Percentiles rank a stretch among this genome's conserved stretches.
These are phyloP conservation scores for Galleria mellonella DNA, from an alignment of 1,140 invertebrate species.

Conservation along the genomic window DNA sequence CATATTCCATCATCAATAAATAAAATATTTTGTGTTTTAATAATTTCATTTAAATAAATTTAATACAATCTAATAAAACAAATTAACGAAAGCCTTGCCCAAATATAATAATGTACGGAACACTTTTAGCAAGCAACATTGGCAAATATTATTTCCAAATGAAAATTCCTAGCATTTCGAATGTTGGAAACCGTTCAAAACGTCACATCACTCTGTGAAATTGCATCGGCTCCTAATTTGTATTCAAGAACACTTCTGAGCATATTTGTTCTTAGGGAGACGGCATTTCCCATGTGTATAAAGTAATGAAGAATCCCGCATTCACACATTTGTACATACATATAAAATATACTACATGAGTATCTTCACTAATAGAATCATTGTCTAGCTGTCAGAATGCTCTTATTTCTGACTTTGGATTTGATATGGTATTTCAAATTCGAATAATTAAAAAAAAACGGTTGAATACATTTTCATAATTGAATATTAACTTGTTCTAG, in stretches of 20 bases:
- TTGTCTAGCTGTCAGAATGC: too few relatives aligned
- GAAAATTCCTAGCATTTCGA: slow-evolving; percentile 27
- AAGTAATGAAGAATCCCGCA: neutral
- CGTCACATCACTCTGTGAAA: slow-evolving; percentile 43
- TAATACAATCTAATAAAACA: neutral
- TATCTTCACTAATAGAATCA: too few relatives aligned
- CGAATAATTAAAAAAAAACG: too few relatives aligned
- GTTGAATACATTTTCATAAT: too few relatives aligned
- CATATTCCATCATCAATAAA: too few relatives aligned
- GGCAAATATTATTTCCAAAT: slow-evolving; percentile 27
- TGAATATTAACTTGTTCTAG: too few relatives aligned
- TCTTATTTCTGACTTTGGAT: too few relatives aligned
- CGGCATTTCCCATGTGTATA: too few relatives aligned
- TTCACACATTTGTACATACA: neutral
- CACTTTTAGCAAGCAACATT: too few relatives aligned
- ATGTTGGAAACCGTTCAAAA: slow-evolving; percentile 30
- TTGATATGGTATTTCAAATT: too few relatives aligned
- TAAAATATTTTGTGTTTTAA: too few relatives aligned
- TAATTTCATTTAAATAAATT: too few relatives aligned
- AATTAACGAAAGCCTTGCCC: neutral
- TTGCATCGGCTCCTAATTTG: slow-evolving; percentile 46
- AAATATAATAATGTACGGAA: neutral
- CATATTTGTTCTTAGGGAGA: slow-evolving; percentile 33
- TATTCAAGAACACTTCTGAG: slow-evolving; percentile 39
- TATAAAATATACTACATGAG: neutral